Evolutionary conservation across 2,888 invertebrate genomes (phyloP).

Genomic region (Trimorus sp.): DNA sequence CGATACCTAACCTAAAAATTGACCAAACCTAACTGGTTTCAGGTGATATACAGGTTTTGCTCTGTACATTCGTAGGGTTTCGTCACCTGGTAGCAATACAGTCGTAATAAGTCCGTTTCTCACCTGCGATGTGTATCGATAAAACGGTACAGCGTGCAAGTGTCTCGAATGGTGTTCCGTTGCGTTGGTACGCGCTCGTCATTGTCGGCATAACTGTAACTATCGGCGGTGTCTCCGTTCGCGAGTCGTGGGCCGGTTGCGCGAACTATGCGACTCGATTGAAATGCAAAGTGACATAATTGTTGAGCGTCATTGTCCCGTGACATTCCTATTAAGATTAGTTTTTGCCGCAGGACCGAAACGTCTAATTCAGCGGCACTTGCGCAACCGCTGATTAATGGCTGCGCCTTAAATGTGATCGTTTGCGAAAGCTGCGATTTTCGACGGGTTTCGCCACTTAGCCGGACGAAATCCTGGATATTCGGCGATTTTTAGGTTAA

Average conservation of each 20-base stretch:
- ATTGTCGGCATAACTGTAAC: conserved; percentile 40
- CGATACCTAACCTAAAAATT: too few relatives aligned
- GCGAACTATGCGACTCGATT: conserved; percentile 32
- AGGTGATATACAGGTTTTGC: too few relatives aligned
- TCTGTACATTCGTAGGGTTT: neutral
- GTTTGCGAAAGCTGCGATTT: too few relatives aligned
- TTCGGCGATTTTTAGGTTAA: too few relatives aligned
- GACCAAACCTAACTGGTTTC: too few relatives aligned
- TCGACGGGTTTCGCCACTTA: too few relatives aligned
- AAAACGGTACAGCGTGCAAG: conserved; percentile 27
- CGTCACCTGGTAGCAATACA: conserved; percentile 37
- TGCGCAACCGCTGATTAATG: conserved; percentile 38
- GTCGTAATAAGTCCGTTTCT: conserved; percentile 37
- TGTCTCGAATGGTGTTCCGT: conserved; percentile 19
- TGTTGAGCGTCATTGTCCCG: conserved; percentile 52
- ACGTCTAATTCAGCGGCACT: conserved; percentile 32
- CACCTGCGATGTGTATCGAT: conserved; percentile 31
- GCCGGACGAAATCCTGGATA: too few relatives aligned
- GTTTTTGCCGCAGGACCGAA: conserved; percentile 35
- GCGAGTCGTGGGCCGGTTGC: conserved; percentile 21
- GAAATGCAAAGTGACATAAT: conserved; percentile 63
- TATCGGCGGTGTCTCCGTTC: neutral
- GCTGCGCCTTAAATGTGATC: neutral
- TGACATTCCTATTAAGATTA: conserved; percentile 52
- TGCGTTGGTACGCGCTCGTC: conserved; percentile 24